Base-by-base conservation (phyloP, 2,888 invertebrate genomes). In the Apomyelois bistriatella region DNA sequence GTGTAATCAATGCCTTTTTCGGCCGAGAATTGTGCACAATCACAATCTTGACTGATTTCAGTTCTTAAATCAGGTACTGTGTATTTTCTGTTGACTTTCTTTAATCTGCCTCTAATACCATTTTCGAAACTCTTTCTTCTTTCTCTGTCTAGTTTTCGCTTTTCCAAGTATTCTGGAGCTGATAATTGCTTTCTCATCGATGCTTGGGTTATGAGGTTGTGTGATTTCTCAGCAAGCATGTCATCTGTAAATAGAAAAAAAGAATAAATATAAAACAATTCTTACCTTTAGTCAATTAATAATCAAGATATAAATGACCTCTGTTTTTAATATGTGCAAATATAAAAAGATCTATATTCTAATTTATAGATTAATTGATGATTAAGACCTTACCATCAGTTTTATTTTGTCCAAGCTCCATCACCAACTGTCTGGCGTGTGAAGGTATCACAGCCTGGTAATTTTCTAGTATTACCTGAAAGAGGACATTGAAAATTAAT, bases 401-500 rank as follows among this genome's bases (percentile, higher is more conserved):
- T 72, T 93, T 92, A 61, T 94, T 94, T 76, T 96, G 96, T 41
- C 96, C 96, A 3, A 97, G 91, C 76, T 96, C 94, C 93, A 97
- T 96, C 47, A 98, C 97, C 51, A 98, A 91, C 74, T 98, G 97
- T 66, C 97, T 93, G 12, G 98, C 98, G 73, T 98, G 97, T 53
- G 94, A 95, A n/a, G 98, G 98, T 73, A 99, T 98, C 61, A 96
- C 96, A 0, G 95, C 96, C 59, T 94, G 95, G 84, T 97, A 98
- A 86, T 98, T 98, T 79, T 98, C 98, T 65, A 99, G 89, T 75
- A 99, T 98, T 36, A 98, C 97, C 82, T 97, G 92, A 1, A 41
- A 50, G 49, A 64, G 2, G 5, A 3, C 5, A 22, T 22, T 22
- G 22, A 3, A 61, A 15, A 59, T 17, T 15, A 53, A n/a, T 3